Base-by-base conservation (phyloP, 2,113 vertebrate genomes). In the Myrmecophaga tridactyla region DNA sequence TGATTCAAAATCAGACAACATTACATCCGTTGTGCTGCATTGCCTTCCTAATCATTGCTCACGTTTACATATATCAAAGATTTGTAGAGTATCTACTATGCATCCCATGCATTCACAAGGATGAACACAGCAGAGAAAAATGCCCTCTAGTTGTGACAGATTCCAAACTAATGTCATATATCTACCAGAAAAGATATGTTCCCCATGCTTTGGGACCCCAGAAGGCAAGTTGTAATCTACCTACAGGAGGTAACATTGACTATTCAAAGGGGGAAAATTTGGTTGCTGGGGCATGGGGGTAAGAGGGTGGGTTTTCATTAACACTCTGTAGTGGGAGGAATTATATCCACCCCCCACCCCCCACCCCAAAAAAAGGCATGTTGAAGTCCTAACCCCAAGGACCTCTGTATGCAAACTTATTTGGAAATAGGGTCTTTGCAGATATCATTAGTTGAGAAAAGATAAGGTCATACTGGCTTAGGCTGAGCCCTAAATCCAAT, bases 221-320 rank as follows among this genome's bases (percentile, higher is more conserved):
- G 73, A 17, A 3, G n/a, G 0, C 65, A 80, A 53, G 20, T 12
- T 60, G 13, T 11, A 1, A 25, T 53, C 13, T 48, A n/a, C 11
- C 31, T 62, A 21, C 1, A 81, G 27, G 36, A 65, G 18, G 7
- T 4, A 62, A 43, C 31, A 3, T 10, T n/a, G 23, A 65, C 62
- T 78, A 6, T 36, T 78, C 48, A 73, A 12, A 93, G 72, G n/a
- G 85, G 36, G 48, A 72, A 90, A 18, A 20, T 1, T 67, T 91
- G 27, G 29, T 34, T 14, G 36, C 7, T 34, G 4, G 17, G 23
- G 20, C 25, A 3, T 1, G 31, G 2, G 0, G 39, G 0, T 60
- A n/a, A 67, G 43, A 76, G 36, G 6, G 48, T 20, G 18, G 36
- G 51, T 69, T 75, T 80, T 53, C 23, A 48, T 23, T 21, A 10